phyloP scores from a whole-genome alignment of 2,113 vertebrate species.

The Platichthys stellatus region DNA sequence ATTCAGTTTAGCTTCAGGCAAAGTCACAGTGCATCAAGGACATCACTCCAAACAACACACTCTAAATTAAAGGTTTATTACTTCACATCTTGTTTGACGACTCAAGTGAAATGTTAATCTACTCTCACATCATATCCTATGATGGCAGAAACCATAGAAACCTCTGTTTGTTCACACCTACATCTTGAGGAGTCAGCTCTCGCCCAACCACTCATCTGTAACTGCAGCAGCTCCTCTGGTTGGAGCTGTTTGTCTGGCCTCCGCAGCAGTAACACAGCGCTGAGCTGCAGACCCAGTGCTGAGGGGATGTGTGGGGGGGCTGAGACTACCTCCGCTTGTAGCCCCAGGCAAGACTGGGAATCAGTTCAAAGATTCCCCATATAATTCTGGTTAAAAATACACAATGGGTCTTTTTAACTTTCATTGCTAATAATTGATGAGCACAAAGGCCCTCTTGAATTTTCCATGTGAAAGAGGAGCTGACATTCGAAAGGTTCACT shows the following conservation, averaged over 20 bases:
- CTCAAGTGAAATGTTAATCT: not conserved
- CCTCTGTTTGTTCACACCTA: not conserved
- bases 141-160: not conserved
- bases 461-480: conserved; percentile 70
- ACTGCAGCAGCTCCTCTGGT: not conserved
- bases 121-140: not conserved
- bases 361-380: conserved; percentile 66
- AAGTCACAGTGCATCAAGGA: conserved; percentile 34
- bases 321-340: conserved; percentile 40
- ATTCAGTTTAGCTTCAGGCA: conserved; percentile 31
- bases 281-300: conserved; percentile 11
- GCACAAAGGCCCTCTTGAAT: conserved; percentile 75
- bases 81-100: conserved; percentile 6
- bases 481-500: conserved; percentile 72
- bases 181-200: not conserved
- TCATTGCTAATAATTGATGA: conserved; percentile 71
- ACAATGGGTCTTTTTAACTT: conserved; percentile 74
- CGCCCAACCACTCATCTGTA: conserved; percentile 4
- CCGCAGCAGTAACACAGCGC: conserved; percentile 30
- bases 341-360: conserved; percentile 52
- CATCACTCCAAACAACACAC: conserved; percentile 5
- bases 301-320: conserved; percentile 26
- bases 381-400: conserved; percentile 68
- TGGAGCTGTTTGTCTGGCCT: conserved; percentile 5
- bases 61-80: conserved; percentile 3